Evolutionary conservation across 2,113 vertebrate species (phyloP).

Genomic region (Neopipo cinnamomea): DNA sequence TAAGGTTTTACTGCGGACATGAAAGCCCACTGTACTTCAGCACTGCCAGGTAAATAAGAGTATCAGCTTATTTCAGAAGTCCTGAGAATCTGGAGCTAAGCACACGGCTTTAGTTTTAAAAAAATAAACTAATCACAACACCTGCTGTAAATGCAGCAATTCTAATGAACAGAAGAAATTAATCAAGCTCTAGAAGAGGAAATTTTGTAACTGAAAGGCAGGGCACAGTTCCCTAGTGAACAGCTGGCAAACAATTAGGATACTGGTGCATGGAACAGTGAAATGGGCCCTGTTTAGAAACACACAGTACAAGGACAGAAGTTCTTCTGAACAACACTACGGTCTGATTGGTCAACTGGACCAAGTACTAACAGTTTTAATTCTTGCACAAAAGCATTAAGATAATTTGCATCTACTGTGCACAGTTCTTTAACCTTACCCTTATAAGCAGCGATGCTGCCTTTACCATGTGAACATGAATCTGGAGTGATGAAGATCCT

Average conservation of each 20-base stretch:
- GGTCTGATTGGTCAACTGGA: background rate
- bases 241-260: background rate
- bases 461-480: background rate
- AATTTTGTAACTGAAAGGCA: background rate
- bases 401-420: fast-evolving
- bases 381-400: background rate
- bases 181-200: background rate
- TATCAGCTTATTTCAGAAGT: background rate
- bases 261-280: background rate
- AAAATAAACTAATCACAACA: background rate
- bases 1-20: background rate
- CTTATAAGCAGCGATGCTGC: background rate
- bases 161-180: background rate
- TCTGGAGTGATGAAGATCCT: background rate
- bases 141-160: background rate
- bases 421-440: background rate
- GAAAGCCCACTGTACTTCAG: background rate
- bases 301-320: background rate
- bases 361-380: background rate
- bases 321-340: background rate
- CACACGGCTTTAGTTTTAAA: background rate
- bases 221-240: background rate
- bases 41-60: background rate
- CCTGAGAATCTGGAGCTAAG: background rate
- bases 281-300: background rate